Conservation (phyloP, 2,888 invertebrate genomes). For the Trachelus troglodyta region DNA sequence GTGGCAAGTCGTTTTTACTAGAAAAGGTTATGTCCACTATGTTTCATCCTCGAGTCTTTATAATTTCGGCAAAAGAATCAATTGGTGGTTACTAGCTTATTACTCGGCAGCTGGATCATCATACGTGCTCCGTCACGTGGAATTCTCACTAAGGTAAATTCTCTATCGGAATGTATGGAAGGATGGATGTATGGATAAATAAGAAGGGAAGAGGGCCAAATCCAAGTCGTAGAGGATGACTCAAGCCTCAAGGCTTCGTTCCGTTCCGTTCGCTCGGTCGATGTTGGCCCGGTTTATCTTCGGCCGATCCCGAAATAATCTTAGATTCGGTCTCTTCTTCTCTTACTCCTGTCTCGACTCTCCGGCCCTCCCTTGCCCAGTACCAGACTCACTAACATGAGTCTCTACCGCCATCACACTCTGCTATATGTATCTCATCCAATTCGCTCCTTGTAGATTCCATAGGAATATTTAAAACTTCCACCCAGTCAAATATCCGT, state of each 20-base stretch:
- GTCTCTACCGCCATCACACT: background rate
- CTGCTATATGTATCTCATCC: background rate
- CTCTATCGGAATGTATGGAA: background rate
- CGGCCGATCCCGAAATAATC: conserved; percentile 59
- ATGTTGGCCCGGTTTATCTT: conserved; percentile 63
- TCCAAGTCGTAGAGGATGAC: conserved; percentile 40
- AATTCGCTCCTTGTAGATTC: background rate
- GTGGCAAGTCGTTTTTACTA: background rate
- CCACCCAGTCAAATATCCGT: background rate
- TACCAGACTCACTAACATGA: background rate
- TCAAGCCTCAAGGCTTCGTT: conserved; percentile 58
- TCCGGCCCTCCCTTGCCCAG: conserved; percentile 15
- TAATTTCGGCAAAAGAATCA: background rate
- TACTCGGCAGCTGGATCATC: background rate
- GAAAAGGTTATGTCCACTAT: background rate
- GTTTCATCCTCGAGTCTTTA: background rate
- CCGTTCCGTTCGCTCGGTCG: conserved; percentile 38
- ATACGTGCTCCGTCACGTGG: background rate
- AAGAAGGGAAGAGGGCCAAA: conserved; percentile 25
- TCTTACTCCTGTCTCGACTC: conserved; percentile 34
- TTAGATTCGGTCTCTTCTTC: conserved; percentile 55
- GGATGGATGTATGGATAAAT: background rate
- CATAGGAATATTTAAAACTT: background rate
- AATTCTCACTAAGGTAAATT: background rate
- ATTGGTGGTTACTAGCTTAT: background rate